These are phyloP conservation scores for Leptinotarsa defecta DNA, from an alignment of 1,140 invertebrate species.

Conservation along the genomic window DNA sequence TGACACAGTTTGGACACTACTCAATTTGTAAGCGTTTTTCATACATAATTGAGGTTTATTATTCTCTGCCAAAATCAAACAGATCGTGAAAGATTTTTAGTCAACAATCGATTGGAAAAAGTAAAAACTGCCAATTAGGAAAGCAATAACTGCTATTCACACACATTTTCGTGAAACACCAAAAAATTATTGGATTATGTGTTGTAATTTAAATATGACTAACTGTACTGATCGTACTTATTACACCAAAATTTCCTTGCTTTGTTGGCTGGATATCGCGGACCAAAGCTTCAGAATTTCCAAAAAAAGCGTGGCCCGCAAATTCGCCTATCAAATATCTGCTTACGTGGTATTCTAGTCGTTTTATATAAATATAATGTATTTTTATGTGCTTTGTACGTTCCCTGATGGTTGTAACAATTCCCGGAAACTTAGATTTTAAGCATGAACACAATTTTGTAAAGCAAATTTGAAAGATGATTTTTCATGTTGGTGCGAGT, in stretches of 20 bases:
- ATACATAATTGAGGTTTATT: background rate
- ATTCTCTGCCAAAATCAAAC: background rate
- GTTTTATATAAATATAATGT: constrained; percentile 55
- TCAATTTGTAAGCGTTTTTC: too few relatives aligned
- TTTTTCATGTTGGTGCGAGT: background rate
- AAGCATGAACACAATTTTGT: constrained; percentile 15
- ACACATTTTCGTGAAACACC: constrained; percentile 48
- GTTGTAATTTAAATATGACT: constrained; percentile 43
- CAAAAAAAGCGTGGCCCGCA: constrained; percentile 24
- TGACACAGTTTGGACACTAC: too few relatives aligned
- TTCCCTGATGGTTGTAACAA: constrained; percentile 44
- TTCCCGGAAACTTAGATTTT: constrained; percentile 27
- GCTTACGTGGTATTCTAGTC: constrained; percentile 53
- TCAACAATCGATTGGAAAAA: background rate
- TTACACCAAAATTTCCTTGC: constrained; percentile 51
- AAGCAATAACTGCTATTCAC: constrained; percentile 28
- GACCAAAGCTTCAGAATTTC: constrained; percentile 46
- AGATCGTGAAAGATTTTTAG: too few relatives aligned
- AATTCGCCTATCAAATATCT: constrained; percentile 48
- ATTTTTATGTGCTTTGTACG: constrained; percentile 56
- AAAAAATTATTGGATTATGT: constrained; percentile 44
- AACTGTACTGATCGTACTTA: constrained; percentile 52
- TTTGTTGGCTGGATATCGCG: constrained; percentile 55
- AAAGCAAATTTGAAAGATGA: constrained; percentile 17
- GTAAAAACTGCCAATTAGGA: constrained; percentile 24